phyloP scores from a whole-genome alignment of 2,797 vertebrate species.

The Sus cebifrons region DNA sequence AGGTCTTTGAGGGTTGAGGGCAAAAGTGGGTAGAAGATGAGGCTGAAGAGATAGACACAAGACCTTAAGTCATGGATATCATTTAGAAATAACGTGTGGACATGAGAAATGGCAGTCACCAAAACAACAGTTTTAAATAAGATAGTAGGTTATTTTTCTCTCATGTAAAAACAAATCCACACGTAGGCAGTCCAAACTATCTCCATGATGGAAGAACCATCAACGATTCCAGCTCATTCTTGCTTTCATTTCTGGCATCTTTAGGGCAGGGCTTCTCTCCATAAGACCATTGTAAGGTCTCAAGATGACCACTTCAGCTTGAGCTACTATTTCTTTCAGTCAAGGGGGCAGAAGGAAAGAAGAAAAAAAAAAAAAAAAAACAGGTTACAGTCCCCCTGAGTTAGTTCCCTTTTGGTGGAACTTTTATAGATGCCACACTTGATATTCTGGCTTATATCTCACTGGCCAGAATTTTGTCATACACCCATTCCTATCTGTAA shows the following conservation, averaged over 20 bases:
- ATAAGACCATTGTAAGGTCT: neutral
- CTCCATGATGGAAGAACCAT: neutral
- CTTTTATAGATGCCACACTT: neutral
- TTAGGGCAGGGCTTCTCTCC: neutral
- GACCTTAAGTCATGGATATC: neutral
- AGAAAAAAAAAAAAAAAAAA: neutral
- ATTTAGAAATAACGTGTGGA: neutral
- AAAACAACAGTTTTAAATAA: neutral
- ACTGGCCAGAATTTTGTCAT: neutral
- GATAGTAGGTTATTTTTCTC: neutral
- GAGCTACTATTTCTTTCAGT: neutral
- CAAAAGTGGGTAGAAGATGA: neutral
- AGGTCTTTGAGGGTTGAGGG: neutral
- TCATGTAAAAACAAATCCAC: neutral
- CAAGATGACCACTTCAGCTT: neutral
- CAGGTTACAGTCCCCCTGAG: neutral
- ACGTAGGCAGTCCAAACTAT: neutral
- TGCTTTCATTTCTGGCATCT: neutral
- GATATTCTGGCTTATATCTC: neutral
- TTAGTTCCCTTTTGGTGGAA: neutral
- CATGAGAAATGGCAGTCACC: neutral
- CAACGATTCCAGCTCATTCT: neutral
- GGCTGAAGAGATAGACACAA: neutral
- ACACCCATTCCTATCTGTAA: neutral
- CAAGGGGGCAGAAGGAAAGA: neutral